Evolutionary conservation across 2,113 vertebrate genomes (phyloP), one percentile per base, ranked within the genome.

Genomic region (Pangasianodon hypophthalmus): DNA sequence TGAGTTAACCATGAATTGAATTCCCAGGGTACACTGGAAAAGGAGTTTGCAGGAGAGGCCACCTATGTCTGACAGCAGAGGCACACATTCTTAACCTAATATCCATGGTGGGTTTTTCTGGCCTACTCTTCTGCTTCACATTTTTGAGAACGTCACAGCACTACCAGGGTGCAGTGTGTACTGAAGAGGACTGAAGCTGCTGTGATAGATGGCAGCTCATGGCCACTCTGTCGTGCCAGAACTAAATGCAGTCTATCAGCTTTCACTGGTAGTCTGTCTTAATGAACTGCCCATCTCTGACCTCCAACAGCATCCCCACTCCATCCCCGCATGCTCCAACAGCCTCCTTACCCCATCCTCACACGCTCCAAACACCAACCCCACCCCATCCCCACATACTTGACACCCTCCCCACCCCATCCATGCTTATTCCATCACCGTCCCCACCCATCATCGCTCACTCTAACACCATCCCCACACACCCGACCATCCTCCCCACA

Each of bases 151-250:
- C 21, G 86, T 73, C 41, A 29, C 77, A 48, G 62, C 52, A 87
- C 50, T 46, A 85, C 16, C 37, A 50, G 46, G 14, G 50, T 18
- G 26, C 62, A 32, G 32, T 67, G 54, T 90, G 62, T 73, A 37
- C 6, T 3, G 48, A 14, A 41, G 32, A 24, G 84, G 26, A 84
- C 67, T 84, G 80, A 52, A 60, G 56, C 86, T 56, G 86, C 58
- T 82, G 80, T 75, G 24, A 90, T 73, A 79, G 46, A 84, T 24
- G 64, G 29, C 16, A 41, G 14, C 60, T 88, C 56, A 81, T 29
- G 87, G 58, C 77, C 9, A 77, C 46, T 13, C 75, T 48, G 21
- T 13, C 18, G 46, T 5, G 37, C n/a, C 52, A 56, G 44, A 29
- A 50, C 73, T 75, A 46, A 46, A 75, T 44, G 73, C 73, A 75